Conservation (phyloP, 2,888 invertebrate species). For the Lumbricus terrestris region DNA sequence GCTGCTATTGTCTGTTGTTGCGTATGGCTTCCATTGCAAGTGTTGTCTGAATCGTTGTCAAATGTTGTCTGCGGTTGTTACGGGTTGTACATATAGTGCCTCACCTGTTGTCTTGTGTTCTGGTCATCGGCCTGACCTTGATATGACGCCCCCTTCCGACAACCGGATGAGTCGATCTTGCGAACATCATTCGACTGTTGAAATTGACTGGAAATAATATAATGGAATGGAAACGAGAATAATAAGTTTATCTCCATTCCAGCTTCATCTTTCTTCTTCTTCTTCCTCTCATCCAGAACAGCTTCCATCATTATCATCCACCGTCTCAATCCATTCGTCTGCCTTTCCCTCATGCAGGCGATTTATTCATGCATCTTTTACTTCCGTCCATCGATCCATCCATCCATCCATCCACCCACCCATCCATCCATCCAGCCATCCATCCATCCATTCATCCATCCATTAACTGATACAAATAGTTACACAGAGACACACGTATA, state of each 20-base stretch:
- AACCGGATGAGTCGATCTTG: background rate
- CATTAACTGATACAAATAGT: too few relatives aligned
- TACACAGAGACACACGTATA: too few relatives aligned
- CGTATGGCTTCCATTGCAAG: background rate
- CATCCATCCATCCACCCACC: too few relatives aligned
- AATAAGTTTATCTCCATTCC: background rate
- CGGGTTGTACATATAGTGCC: background rate
- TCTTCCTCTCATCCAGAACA: too few relatives aligned
- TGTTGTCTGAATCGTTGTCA: too few relatives aligned
- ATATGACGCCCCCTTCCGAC: background rate
- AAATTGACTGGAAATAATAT: background rate
- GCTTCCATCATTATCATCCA: background rate
- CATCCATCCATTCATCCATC: background rate
- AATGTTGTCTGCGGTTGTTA: too few relatives aligned
- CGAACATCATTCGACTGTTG: background rate
- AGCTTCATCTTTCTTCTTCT: background rate
- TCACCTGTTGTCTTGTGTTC: conserved; percentile 10
- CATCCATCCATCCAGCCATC: background rate
- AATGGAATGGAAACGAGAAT: background rate
- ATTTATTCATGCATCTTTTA: background rate
- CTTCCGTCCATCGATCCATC: too few relatives aligned
- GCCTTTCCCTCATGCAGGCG: background rate
- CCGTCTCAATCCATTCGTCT: background rate
- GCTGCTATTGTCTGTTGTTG: background rate
- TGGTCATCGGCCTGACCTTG: conserved; percentile 11